Conservation (phyloP, 1,140 invertebrate genomes). For the Probaryconus sp. region DNA sequence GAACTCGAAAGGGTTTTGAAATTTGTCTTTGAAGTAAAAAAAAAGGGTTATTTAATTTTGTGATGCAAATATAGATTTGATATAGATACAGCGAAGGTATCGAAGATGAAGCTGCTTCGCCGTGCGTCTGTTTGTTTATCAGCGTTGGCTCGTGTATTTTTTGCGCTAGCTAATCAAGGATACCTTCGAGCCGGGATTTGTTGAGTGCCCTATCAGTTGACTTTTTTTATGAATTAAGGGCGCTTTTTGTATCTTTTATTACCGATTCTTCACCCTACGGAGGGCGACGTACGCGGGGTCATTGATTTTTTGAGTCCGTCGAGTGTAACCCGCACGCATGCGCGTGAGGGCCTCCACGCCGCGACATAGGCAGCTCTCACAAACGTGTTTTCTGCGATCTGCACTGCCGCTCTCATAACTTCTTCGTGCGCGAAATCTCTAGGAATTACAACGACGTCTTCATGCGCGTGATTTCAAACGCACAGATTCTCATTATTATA, state of each 20-base stretch:
- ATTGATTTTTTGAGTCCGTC: slow-evolving; percentile 62
- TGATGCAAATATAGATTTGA: no score
- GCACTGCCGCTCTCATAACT: slow-evolving; percentile 29
- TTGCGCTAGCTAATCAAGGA: slow-evolving; percentile 21
- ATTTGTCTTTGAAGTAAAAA: no score
- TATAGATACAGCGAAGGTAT: no score
- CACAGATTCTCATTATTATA: no score
- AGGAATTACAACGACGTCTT: slow-evolving; percentile 35
- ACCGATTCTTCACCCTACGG: slow-evolving; percentile 46
- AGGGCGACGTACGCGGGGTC: slow-evolving; percentile 56
- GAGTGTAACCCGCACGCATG: slow-evolving; percentile 51
- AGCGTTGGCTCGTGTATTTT: slow-evolving; percentile 1
- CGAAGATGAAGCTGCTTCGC: no score
- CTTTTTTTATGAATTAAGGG: slow-evolving; percentile 43
- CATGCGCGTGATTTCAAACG: no score
- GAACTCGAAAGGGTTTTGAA: no score
- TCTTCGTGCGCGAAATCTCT: slow-evolving; percentile 42
- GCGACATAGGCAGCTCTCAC: slow-evolving; percentile 33
- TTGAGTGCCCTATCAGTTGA: slow-evolving; percentile 25
- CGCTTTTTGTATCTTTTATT: slow-evolving; percentile 51
- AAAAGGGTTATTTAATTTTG: no score
- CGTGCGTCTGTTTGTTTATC: slow-evolving; percentile 7
- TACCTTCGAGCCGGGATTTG: slow-evolving; percentile 10
- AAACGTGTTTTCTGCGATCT: slow-evolving; percentile 43
- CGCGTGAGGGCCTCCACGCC: slow-evolving; percentile 32